Evolutionary conservation across 2,797 vertebrate genomes (phyloP).

Genomic region (Echiichthys vipera): DNA sequence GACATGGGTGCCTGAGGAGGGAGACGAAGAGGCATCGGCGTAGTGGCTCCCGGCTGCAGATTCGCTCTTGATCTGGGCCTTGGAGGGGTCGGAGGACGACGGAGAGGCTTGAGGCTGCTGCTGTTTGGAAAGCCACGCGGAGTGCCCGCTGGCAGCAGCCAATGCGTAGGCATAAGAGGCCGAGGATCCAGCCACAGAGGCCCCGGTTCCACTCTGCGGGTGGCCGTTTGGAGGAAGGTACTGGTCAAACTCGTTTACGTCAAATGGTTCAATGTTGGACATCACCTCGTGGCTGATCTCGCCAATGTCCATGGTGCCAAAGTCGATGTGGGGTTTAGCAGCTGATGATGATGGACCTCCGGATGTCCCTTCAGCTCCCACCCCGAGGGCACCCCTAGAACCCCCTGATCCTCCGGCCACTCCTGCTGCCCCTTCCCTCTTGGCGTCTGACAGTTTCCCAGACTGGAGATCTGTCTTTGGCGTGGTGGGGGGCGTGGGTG

Average conservation of each 20-base stretch:
- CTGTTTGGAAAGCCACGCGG: conserved; percentile 90
- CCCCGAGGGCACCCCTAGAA: conserved; percentile 84
- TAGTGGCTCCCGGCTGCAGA: conserved; percentile 85
- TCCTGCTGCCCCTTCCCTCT: conserved; percentile 90
- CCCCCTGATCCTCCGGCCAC: conserved; percentile 75
- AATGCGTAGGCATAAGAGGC: conserved; percentile 91
- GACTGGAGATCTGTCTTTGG: conserved; percentile 98
- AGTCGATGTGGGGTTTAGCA: conserved; percentile 97
- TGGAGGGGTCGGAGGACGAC: conserved; percentile 81
- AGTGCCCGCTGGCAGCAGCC: conserved; percentile 91
- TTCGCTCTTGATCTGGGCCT: conserved; percentile 88
- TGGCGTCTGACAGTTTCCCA: conserved; percentile 88
- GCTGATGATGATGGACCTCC: conserved; percentile 80
- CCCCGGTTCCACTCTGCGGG: conserved; percentile 85
- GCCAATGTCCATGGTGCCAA: conserved; percentile 98
- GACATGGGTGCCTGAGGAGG: conserved; percentile 89
- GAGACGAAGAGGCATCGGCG: conserved; percentile 88
- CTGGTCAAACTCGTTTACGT: conserved; percentile 98
- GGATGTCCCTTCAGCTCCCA: conserved; percentile 85
- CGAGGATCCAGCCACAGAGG: conserved; percentile 65
- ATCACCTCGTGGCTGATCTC: conserved; percentile 99
- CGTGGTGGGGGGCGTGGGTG: conserved; percentile 97
- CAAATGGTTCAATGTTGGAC: conserved; percentile 99
- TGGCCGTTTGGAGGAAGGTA: conserved; percentile 98
- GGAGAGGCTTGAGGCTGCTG: conserved; percentile 86